These are phyloP conservation scores for Entomobrya proxima DNA, from an alignment of 2,888 invertebrate genomes.

Conservation along the genomic window DNA sequence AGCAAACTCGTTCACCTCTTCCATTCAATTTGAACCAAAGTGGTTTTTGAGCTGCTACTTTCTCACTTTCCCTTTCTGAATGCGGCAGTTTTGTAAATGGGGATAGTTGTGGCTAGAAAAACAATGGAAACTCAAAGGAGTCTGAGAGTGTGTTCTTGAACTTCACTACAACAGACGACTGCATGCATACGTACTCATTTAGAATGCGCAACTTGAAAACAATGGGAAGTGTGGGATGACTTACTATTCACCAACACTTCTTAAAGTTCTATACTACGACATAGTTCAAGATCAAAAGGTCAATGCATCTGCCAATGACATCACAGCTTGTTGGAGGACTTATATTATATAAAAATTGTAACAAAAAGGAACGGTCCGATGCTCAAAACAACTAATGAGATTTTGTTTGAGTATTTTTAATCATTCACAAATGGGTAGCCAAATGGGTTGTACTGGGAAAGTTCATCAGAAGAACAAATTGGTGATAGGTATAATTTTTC, in stretches of 20 bases:
- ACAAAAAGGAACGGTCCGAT: no score
- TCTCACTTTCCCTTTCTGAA: constrained; percentile 18
- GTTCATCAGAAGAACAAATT: no score
- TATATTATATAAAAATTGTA: no score
- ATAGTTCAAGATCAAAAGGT: background rate
- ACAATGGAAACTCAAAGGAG: constrained; percentile 6
- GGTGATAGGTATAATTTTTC: no score
- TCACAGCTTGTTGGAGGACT: background rate
- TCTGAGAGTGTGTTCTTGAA: constrained; percentile 32
- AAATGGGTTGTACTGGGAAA: no score
- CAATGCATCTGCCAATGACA: background rate
- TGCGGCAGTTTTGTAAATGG: background rate
- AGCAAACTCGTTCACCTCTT: constrained; percentile 30
- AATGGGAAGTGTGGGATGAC: background rate
- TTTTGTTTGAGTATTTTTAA: no score
- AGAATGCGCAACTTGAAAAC: background rate
- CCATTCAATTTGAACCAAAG: constrained; percentile 48
- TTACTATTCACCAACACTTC: background rate
- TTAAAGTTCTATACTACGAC: background rate
- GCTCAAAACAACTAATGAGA: no score
- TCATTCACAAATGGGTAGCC: no score
- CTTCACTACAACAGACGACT: constrained; percentile 12
- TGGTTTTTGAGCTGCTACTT: constrained; percentile 24
- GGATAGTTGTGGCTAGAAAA: background rate
- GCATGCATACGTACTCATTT: background rate